Evolutionary conservation across 1,140 invertebrate species (phyloP).

Genomic region (Chionoecetes opilio): DNA sequence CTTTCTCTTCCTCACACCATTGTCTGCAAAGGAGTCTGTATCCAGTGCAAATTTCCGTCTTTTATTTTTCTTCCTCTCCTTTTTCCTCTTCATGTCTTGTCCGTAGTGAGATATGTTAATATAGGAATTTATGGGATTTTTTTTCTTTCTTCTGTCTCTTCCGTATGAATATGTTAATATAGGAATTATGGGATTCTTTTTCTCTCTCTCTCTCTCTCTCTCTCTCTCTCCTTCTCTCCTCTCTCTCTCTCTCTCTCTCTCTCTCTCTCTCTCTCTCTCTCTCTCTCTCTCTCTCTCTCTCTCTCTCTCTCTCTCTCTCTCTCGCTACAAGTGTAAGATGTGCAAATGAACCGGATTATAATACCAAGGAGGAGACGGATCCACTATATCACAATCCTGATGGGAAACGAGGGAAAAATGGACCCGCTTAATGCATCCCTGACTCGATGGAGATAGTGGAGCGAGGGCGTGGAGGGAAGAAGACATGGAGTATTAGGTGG

Average conservation of each 20-base stretch:
- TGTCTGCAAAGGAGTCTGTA: background rate
- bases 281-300: slow-evolving; percentile 43
- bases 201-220: background rate
- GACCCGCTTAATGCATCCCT: no score
- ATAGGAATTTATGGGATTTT: no score
- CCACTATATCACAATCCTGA: background rate
- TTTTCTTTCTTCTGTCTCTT: no score
- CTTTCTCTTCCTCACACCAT: background rate
- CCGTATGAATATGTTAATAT: no score
- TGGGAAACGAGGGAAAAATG: no score
- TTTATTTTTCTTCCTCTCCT: background rate
- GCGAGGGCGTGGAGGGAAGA: no score
- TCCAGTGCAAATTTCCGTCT: background rate
- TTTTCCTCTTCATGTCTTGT: no score
- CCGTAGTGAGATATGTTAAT: no score
- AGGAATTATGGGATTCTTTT: no score
- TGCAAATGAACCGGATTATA: slow-evolving; percentile 2
- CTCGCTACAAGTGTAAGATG: background rate
- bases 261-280: slow-evolving; percentile 48
- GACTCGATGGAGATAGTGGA: no score
- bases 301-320: slow-evolving; percentile 44
- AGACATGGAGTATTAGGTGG: background rate
- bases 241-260: slow-evolving; percentile 28
- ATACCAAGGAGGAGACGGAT: background rate
- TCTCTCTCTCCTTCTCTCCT: background rate